Evolutionary conservation across 2,113 vertebrate genomes (phyloP), one percentile per base, ranked within the genome.

Genomic region (Todiramphus chloris): DNA sequence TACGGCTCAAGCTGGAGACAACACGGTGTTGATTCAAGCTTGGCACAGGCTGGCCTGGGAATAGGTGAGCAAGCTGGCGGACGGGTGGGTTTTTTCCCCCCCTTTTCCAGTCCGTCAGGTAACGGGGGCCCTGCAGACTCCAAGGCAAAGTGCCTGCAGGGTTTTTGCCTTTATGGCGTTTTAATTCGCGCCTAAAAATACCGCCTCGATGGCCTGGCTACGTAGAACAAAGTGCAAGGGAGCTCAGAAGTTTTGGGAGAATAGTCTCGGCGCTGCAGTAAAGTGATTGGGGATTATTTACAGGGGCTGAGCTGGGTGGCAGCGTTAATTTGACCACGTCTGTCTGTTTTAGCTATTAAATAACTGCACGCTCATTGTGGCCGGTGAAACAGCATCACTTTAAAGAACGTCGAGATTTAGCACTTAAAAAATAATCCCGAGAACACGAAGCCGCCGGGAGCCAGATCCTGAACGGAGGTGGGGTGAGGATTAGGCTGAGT

Each of bases 131-230:
- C 41, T n/a, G 16, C 39, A 31, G 62, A 20, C 37, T 63, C 46
- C 31, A 12, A 10, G 39, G 30, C 20, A 9, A 37, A 48, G 24
- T 17, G 35, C 77, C 50, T 60, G 51, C 44, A 80, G 59, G 73
- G 35, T 14, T 70, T 14, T 56, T 7, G n/a, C 63, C 64, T 63
- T 63, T 33, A 39, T 0, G 1, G 24, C 0, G 0, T 50, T 80
- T 73, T 39, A 82, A 92, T 96, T 72, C 35, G 0, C 25, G 21
- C 67, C 58, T 35, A 9, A 85, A 84, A 67, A 3, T 10, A 3
- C 17, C 9, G 0, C 2, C 2, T 13, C 4, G 46, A 46, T 12
- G 7, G 64, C 14, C 16, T 66, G 1, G 1, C 58, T 72, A 0
- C 4, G 6, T 21, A 33, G 68, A 76, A 43, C 3, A 33, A 60